Evolutionary conservation across 2,888 invertebrate species (phyloP).

Genomic region (Ochropacha duplaris): DNA sequence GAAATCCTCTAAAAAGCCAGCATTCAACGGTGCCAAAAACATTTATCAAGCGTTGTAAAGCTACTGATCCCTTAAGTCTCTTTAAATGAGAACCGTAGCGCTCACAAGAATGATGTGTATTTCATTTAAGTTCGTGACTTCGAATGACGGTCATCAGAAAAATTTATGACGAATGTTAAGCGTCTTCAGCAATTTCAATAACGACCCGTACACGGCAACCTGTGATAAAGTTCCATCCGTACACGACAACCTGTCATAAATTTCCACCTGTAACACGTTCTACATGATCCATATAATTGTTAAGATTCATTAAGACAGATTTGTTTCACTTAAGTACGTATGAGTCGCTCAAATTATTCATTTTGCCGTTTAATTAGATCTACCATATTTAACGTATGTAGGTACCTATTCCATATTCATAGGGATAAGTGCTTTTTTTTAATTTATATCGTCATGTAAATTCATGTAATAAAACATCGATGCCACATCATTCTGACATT

Average conservation of each 20-base stretch:
- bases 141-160: slow-evolving; percentile 59
- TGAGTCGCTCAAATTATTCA: not conserved
- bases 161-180: slow-evolving; percentile 58
- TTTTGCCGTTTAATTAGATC: not conserved
- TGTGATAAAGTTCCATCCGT: no score
- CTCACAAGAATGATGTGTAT: slow-evolving; percentile 56
- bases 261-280: slow-evolving; percentile 30
- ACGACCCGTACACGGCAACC: slow-evolving; percentile 44
- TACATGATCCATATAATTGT: slow-evolving; percentile 43
- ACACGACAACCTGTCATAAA: slow-evolving; percentile 38
- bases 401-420: no score
- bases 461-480: not conserved
- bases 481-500: not conserved
- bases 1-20: not conserved
- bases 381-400: not conserved
- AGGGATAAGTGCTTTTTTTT: no score
- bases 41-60: slow-evolving; percentile 59
- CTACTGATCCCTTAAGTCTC: slow-evolving; percentile 56
- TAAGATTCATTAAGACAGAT: slow-evolving; percentile 38
- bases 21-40: slow-evolving; percentile 29
- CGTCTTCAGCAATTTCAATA: slow-evolving; percentile 47
- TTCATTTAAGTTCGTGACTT: slow-evolving; percentile 49
- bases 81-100: slow-evolving; percentile 41
- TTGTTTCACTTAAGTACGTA: slow-evolving; percentile 10
- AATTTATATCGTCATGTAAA: no score